Conservation (phyloP, 2,888 invertebrate species). For the Dynastes maya region DNA sequence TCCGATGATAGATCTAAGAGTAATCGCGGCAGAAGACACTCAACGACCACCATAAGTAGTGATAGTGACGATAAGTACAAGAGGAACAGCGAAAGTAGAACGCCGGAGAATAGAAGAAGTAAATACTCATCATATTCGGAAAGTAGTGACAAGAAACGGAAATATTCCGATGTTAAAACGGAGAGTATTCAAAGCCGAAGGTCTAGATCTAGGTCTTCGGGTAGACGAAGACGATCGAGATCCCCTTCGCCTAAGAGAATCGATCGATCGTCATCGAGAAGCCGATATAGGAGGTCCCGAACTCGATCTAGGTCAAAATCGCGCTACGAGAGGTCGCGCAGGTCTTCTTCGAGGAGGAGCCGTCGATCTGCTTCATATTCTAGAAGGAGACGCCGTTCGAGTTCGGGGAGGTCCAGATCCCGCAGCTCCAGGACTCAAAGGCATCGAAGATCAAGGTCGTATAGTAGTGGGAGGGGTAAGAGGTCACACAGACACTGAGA, state of each 20-base stretch:
- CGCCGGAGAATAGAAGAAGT: constrained; percentile 51
- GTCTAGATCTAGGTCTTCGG: constrained; percentile 55
- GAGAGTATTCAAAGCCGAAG: constrained; percentile 34
- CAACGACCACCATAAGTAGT: constrained; percentile 56
- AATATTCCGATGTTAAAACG: constrained; percentile 51
- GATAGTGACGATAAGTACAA: constrained; percentile 54
- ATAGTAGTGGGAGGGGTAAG: constrained; percentile 62
- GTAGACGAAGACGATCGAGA: constrained; percentile 53
- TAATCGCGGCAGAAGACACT: constrained; percentile 53
- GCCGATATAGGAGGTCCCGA: constrained; percentile 52
- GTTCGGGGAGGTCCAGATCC: constrained; percentile 59
- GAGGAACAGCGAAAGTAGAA: constrained; percentile 56
- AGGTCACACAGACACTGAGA: constrained; percentile 62
- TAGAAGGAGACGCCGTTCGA: constrained; percentile 55
- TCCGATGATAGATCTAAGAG: constrained; percentile 48
- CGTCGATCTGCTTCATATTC: constrained; percentile 55
- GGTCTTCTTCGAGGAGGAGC: constrained; percentile 55
- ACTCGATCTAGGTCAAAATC: constrained; percentile 55
- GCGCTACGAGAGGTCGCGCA: constrained; percentile 52
- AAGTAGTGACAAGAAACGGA: constrained; percentile 49
- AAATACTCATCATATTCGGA: constrained; percentile 51
- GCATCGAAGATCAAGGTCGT: constrained; percentile 58
- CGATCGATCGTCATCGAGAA: constrained; percentile 49
- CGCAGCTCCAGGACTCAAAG: constrained; percentile 55
- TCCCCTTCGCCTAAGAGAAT: constrained; percentile 47